Base-by-base conservation (phyloP, 2,797 vertebrate genomes). In the Natrix natrix region DNA sequence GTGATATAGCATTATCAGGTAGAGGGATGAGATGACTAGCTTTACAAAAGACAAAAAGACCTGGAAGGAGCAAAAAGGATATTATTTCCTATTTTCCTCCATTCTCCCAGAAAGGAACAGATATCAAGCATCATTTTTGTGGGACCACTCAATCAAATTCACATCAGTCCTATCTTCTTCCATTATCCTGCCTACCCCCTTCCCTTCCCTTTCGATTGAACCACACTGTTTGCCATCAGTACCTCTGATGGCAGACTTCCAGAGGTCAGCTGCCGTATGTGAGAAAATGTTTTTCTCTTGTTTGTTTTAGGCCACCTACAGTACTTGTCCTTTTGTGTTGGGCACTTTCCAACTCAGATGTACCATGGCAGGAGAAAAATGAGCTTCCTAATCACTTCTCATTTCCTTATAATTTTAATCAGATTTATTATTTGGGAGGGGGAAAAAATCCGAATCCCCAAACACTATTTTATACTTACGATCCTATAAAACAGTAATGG, bases 271-370 rank as follows among this genome's bases (percentile, higher is more conserved):
- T 59, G n/a, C 63, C 52, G 48, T 86, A 61, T 90, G 14, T 59
- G 63, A 88, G 63, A 59, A 91, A 91, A 88, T 91, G 60, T 78
- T 78, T 60, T 56, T 74, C 92, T 91, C 61, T 87, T 69, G 83
- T 74, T 90, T 93, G 83, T 74, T 90, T 87, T 87, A 52, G 69
- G 60, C 54, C 22, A 90, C 83, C 61, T 90, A 37, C 32, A 37
- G 32, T 37, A 61, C 63, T 93, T 88, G 28, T 91, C 69, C 55
- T 26, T 74, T 91, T 91, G 32, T 20, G 37, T 13, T 93, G 86
- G 56, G 63, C 43, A 52, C 20, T 28, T 91, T 93, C 89, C 89
- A 93, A 87, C 17, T 52, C 55, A 52, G 59, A 61, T 87, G 78
- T n/a, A 32, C 4, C 52, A 69, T 69, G 83, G 48, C 83, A 20